Conservation (phyloP, 2,888 invertebrate species). For the Yponomeuta malinellus region DNA sequence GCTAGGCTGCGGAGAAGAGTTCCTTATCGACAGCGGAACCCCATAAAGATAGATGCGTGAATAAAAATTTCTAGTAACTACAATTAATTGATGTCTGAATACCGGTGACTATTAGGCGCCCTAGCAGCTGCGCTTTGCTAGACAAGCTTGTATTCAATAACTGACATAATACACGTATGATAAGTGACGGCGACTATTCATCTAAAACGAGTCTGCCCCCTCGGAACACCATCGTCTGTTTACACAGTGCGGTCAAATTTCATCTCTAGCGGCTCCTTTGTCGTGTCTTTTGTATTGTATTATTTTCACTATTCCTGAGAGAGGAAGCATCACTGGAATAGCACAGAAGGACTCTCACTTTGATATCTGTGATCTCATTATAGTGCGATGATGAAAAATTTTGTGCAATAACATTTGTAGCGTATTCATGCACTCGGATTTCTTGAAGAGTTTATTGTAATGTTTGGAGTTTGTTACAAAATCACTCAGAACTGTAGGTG, state of each 20-base stretch:
- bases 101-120: background rate
- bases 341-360: background rate
- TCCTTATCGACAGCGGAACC: too few species aligned
- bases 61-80: too few species aligned
- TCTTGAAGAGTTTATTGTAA: too few species aligned
- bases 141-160: background rate
- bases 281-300: slow-evolving; percentile 37
- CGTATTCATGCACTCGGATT: too few species aligned
- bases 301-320: slow-evolving; percentile 44
- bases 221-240: slow-evolving; percentile 28
- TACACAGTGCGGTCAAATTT: slow-evolving; percentile 44
- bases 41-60: too few species aligned
- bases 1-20: too few species aligned
- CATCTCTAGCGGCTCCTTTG: slow-evolving; percentile 37
- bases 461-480: too few species aligned
- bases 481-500: too few species aligned
- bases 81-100: background rate
- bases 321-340: background rate
- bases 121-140: background rate
- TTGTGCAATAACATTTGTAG: too few species aligned
- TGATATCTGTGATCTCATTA: background rate
- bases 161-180: background rate
- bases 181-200: background rate
- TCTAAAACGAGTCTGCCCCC: slow-evolving; percentile 14
- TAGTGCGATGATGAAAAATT: background rate